Base-by-base conservation (phyloP, 2,113 vertebrate species). In the Alethe castanea region DNA sequence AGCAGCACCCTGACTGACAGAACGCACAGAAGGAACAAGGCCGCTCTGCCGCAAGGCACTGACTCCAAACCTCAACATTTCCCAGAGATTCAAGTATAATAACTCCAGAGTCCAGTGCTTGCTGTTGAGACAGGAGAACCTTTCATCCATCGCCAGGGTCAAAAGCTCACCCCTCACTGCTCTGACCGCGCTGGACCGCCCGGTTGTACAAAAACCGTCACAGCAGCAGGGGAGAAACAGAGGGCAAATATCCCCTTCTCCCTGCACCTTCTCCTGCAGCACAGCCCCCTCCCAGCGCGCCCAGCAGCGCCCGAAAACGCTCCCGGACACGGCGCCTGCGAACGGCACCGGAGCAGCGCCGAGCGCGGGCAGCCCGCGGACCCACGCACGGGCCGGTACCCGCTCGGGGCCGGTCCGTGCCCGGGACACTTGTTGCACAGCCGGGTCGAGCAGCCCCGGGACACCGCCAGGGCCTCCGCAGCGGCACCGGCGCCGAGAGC, bases 61-160 rank as follows among this genome's bases (percentile, higher is more conserved):
- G 13, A 12, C 28, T 10, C 25, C 73, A 76, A 64, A 33, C 22
- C 24, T 52, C 40, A 2, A 3, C 11, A 8, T 12, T 56, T 19
- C 47, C 50, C 1, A 1, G 15, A 44, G 1, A 5, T 2, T 1
- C 1, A 4, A 2, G 4, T 52, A 28, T 4, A 40, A 1, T 0
- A 19, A n/a, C 4, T 13, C 38, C 28, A 1, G 10, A 62, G 42
- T 0, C 12, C n/a, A 11, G 29, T 0, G 52, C 4, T 28, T 25
- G 15, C 45, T 8, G 31, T 4, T 0, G 8, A 57, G 26, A 22
- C 14, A 23, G 17, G 3, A 18, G 18, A 62, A 5, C 0, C 3
- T 1, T 45, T 5, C 31, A 0, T 8, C 38, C 11, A 1, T 11
- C 10, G 13, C 35, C 44, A 2, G 20, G 60, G n/a, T 40, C 26